Evolutionary conservation across 2,797 vertebrate genomes (phyloP).

Genomic region (Hirundo rustica): DNA sequence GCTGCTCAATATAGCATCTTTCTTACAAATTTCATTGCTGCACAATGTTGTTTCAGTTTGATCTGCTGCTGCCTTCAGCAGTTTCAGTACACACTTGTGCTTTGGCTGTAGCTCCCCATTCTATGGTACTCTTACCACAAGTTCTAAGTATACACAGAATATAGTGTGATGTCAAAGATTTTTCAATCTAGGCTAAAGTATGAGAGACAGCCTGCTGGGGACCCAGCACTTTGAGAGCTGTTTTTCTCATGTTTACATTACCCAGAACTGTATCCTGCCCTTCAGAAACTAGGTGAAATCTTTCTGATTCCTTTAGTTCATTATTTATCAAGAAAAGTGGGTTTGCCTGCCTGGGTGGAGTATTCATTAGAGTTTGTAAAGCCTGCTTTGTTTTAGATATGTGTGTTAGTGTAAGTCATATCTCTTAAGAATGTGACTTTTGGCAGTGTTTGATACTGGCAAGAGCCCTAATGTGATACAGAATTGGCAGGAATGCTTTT

Average conservation of each 20-base stretch:
- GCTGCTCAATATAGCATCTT: not conserved
- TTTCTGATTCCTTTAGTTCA: not conserved
- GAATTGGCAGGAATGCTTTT: constrained; percentile 12
- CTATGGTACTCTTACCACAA: not conserved
- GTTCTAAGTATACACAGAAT: not conserved
- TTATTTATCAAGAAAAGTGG: not conserved
- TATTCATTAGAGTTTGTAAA: not conserved
- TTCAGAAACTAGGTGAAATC: not conserved
- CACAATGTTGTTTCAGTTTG: not conserved
- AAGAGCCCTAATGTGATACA: not conserved
- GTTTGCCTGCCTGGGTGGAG: not conserved
- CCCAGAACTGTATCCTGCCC: not conserved
- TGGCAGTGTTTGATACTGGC: not conserved
- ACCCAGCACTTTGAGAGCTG: not conserved
- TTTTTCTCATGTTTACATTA: not conserved
- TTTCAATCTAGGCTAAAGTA: not conserved
- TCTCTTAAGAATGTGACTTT: constrained; percentile 34
- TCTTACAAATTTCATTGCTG: not conserved
- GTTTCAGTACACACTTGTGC: not conserved
- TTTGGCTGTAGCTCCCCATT: not conserved
- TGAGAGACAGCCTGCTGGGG: not conserved
- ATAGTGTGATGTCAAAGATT: not conserved
- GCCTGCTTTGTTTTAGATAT: not conserved
- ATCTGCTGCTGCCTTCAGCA: not conserved
- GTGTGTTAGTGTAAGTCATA: not conserved